Evolutionary conservation across 2,888 invertebrate genomes (phyloP).

Genomic region (Tiliacea aurago): DNA sequence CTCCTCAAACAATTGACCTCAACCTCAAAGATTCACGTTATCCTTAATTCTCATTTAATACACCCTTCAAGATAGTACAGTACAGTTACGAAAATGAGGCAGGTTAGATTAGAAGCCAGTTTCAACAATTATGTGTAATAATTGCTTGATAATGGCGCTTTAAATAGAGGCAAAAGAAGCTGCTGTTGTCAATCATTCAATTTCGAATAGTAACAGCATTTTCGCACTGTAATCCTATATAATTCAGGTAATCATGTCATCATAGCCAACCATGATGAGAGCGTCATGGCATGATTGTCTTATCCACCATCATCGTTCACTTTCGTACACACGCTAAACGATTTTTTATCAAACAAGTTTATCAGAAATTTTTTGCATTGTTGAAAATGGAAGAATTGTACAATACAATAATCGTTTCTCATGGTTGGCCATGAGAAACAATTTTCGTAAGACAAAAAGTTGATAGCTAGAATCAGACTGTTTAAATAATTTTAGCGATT

Average conservation of each 20-base stretch:
- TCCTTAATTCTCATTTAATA: neutral
- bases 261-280: slow-evolving; percentile 29
- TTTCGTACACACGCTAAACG: slow-evolving; percentile 28
- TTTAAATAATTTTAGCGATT: slow-evolving; percentile 7
- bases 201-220: slow-evolving; percentile 20
- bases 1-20: neutral
- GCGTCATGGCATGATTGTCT: slow-evolving; percentile 22
- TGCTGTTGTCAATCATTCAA: slow-evolving; percentile 32
- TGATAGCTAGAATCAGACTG: neutral
- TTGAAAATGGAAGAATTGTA: neutral
- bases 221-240: slow-evolving; percentile 40
- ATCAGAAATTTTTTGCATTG: slow-evolving; percentile 35
- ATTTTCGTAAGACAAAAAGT: slow-evolving; percentile 2
- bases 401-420: no score
- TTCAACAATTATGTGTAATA: slow-evolving; percentile 16
- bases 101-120: neutral
- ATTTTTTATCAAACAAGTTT: slow-evolving; percentile 21
- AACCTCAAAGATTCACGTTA: neutral
- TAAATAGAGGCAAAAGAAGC: slow-evolving; percentile 24
- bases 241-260: slow-evolving; percentile 52
- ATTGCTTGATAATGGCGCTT: slow-evolving; percentile 6
- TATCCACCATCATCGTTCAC: slow-evolving; percentile 27
- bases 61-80: neutral
- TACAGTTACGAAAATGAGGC: neutral
- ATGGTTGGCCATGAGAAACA: slow-evolving; percentile 15